Evolutionary conservation across 1,140 invertebrate species (phyloP).

Genomic region (Sweltsa coloradensis): DNA sequence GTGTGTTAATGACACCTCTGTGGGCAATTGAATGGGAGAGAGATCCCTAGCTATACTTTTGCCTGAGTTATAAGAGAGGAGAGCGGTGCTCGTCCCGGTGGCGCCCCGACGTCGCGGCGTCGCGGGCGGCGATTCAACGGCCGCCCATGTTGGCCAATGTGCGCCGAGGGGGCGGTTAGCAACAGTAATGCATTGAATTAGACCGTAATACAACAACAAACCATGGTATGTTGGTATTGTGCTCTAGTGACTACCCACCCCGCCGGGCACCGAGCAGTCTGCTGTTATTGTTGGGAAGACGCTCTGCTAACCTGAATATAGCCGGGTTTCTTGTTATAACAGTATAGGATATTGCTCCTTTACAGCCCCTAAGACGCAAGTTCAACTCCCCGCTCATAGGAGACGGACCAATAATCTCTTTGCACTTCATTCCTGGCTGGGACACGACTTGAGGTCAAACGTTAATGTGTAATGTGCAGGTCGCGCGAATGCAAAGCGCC

Average conservation of each 20-base stretch:
- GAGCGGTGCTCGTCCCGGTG: neutral
- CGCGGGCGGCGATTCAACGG: constrained; percentile 20
- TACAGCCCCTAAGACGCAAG: too few relatives aligned
- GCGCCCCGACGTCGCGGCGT: constrained; percentile 3
- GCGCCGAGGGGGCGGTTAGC: constrained; percentile 27
- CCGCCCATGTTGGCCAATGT: constrained; percentile 26
- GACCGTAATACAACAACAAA: constrained; percentile 27
- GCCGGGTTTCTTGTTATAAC: neutral
- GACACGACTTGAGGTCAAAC: too few relatives aligned
- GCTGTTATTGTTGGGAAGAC: too few relatives aligned
- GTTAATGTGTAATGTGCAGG: too few relatives aligned
- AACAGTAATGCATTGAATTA: constrained; percentile 33
- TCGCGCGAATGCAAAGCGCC: too few relatives aligned
- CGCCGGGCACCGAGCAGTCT: too few relatives aligned
- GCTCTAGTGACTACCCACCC: constrained; percentile 3
- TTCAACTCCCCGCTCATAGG: too few relatives aligned
- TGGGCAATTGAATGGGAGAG: constrained; percentile 3
- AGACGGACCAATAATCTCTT: too few relatives aligned
- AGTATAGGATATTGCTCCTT: too few relatives aligned
- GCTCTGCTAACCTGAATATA: neutral
- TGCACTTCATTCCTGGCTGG: too few relatives aligned
- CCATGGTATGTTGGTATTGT: constrained; percentile 6
- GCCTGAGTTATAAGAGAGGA: neutral
- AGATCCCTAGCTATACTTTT: neutral
- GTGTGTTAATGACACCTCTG: constrained; percentile 5